Conservation (phyloP, 2,113 vertebrate species). For the Speoplatyrhinus poulsoni region DNA sequence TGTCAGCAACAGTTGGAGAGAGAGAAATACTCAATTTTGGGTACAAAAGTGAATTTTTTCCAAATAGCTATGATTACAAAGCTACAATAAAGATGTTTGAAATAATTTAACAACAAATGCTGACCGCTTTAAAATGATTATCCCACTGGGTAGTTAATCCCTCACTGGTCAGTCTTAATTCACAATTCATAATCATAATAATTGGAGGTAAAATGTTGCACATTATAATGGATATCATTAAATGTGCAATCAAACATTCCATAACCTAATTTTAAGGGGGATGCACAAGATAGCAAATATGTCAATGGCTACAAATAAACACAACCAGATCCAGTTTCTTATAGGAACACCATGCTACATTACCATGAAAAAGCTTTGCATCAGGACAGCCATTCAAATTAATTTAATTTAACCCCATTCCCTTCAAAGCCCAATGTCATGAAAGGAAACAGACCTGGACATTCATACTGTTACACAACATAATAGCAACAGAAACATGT, state of each 20-base stretch:
- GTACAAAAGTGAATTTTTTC: neutral
- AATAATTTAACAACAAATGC: too few species aligned
- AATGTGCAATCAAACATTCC: neutral
- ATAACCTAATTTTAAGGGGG: conserved; percentile 7
- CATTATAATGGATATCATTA: neutral
- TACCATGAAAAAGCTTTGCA: conserved; percentile 65
- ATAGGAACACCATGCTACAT: conserved; percentile 59
- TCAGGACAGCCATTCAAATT: conserved; percentile 69
- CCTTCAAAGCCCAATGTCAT: conserved; percentile 71
- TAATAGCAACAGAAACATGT: conserved; percentile 72
- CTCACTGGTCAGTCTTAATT: too few species aligned
- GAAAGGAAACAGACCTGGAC: conserved; percentile 75
- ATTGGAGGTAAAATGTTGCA: neutral
- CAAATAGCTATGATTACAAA: neutral
- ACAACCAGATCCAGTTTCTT: conserved; percentile 46
- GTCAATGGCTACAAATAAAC: conserved; percentile 36
- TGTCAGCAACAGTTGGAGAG: too few species aligned
- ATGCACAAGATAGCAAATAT: conserved; percentile 24
- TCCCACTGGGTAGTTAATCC: too few species aligned
- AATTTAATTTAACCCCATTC: conserved; percentile 75
- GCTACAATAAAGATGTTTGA: too few species aligned
- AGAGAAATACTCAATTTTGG: too few species aligned
- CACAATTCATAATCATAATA: neutral
- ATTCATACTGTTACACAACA: conserved; percentile 72
- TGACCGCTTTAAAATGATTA: too few species aligned